Conservation (phyloP, 2,888 invertebrate species). For the Allygus modestus region DNA sequence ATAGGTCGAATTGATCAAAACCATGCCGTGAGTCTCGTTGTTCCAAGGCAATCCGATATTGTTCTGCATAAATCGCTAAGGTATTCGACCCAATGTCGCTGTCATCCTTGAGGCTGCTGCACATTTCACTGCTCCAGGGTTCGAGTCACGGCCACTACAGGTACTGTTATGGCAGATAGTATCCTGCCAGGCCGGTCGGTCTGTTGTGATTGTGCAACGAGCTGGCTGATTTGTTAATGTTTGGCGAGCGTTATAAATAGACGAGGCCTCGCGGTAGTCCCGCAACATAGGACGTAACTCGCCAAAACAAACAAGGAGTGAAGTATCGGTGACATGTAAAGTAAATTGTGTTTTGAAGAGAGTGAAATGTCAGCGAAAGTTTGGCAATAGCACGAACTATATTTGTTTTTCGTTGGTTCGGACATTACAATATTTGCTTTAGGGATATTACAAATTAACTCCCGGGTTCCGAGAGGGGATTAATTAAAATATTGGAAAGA, state of each 20-base stretch:
- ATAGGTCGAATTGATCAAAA: too few species aligned
- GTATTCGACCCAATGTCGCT: not conserved
- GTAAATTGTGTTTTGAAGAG: too few species aligned
- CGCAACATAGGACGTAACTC: not conserved
- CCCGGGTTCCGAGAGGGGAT: too few species aligned
- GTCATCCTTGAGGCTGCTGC: not conserved
- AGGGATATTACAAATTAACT: too few species aligned
- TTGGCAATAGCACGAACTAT: too few species aligned
- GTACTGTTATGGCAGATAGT: not conserved
- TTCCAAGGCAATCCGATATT: too few species aligned
- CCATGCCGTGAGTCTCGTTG: too few species aligned
- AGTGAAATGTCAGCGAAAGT: too few species aligned
- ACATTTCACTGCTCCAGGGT: conserved; percentile 3
- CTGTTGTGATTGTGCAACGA: conserved; percentile 3
- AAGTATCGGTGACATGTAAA: not conserved
- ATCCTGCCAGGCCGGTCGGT: not conserved
- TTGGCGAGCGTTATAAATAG: not conserved
- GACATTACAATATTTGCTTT: too few species aligned
- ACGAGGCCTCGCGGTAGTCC: not conserved
- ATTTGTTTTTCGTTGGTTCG: too few species aligned
- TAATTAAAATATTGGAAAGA: too few species aligned
- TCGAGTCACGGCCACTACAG: not conserved
- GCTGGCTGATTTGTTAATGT: conserved; percentile 17
- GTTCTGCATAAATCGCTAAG: not conserved
- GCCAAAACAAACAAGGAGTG: conserved; percentile 1